These are phyloP conservation scores for Dicycla oo DNA, from an alignment of 2,888 invertebrate species.

Conservation along the genomic window DNA sequence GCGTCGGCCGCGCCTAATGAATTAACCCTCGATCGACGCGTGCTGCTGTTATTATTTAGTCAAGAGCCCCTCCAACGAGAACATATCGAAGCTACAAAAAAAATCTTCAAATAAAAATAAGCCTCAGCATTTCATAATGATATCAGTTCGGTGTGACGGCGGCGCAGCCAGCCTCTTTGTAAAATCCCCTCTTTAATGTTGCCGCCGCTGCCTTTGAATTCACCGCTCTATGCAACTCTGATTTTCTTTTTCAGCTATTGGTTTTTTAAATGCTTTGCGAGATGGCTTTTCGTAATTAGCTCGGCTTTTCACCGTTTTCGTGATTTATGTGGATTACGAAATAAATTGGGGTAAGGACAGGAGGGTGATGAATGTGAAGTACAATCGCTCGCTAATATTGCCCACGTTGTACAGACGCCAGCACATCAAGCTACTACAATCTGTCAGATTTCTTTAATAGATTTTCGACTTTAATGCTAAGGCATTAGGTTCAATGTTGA, in stretches of 20 bases:
- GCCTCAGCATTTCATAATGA: not conserved
- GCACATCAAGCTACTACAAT: too few species aligned
- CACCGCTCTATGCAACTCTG: slow-evolving; percentile 58
- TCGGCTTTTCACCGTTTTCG: slow-evolving; percentile 19
- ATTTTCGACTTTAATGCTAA: too few species aligned
- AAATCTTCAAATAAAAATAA: not conserved
- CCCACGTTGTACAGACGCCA: too few species aligned
- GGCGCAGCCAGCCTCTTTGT: slow-evolving; percentile 53
- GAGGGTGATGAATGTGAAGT: too few species aligned
- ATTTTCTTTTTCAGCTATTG: slow-evolving; percentile 60
- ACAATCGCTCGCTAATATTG: too few species aligned
- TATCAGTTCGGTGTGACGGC: slow-evolving; percentile 49
- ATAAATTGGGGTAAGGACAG: not conserved
- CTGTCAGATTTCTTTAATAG: too few species aligned
- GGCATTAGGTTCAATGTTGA: too few species aligned
- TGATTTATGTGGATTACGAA: slow-evolving; percentile 14
- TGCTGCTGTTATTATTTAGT: not conserved
- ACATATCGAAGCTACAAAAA: not conserved
- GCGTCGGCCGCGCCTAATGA: too few species aligned
- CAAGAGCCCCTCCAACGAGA: not conserved
- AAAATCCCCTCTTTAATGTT: slow-evolving; percentile 58
- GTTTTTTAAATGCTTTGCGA: slow-evolving; percentile 58
- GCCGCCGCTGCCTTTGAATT: slow-evolving; percentile 62
- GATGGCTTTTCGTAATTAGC: slow-evolving; percentile 56
- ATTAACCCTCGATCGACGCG: not conserved